These are phyloP conservation scores for Tribolium madens DNA, from an alignment of 1,140 invertebrate species.

Conservation along the genomic window DNA sequence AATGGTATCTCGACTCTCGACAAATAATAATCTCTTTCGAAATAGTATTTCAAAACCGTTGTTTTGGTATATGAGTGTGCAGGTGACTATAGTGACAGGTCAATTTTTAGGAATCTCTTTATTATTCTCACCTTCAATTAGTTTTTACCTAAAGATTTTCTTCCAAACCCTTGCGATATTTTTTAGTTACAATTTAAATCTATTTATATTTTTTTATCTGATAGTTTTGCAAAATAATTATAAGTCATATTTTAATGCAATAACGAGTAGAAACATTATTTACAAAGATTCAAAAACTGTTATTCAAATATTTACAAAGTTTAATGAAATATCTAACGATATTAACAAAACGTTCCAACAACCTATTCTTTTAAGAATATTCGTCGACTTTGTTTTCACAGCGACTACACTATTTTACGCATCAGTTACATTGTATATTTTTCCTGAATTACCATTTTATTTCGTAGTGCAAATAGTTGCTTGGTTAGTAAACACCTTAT, in stretches of 20 bases:
- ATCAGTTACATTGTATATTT: neutral
- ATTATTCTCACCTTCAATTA: too few relatives aligned
- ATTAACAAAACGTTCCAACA: neutral
- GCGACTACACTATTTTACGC: neutral
- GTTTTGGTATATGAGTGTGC: neutral
- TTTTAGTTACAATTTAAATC: neutral
- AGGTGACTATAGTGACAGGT: neutral
- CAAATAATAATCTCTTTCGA: neutral
- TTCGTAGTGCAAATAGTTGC: neutral
- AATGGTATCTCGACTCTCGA: neutral
- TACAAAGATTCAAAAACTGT: neutral
- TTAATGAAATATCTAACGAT: neutral
- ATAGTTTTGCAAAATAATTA: neutral
- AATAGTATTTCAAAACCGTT: neutral
- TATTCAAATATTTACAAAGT: neutral
- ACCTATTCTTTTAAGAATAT: neutral
- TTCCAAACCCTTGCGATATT: neutral
- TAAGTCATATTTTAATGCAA: neutral
- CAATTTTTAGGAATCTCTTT: too few relatives aligned
- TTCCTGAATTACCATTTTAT: neutral
- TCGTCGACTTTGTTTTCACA: neutral
- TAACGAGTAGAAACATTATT: neutral
- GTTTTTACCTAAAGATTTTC: neutral
- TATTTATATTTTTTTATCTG: neutral
- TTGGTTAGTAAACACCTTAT: neutral